A percentile compares a stretch with the other conserved stretches of the same genome.
Conservation (phyloP, 2,888 invertebrate species). For the Torymus auratus region DNA sequence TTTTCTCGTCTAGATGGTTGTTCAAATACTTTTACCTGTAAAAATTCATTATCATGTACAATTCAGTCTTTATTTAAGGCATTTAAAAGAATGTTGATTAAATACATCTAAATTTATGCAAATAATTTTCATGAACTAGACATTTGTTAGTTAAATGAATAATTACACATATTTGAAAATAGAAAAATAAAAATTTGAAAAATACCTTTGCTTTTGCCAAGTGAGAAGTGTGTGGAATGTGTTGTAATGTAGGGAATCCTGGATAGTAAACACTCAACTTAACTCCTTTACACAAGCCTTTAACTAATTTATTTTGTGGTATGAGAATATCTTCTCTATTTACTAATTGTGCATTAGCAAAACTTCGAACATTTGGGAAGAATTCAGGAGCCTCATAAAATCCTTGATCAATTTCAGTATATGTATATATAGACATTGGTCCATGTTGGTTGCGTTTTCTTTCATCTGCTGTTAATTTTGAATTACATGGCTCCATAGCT, state of each 20-base stretch:
- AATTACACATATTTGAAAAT: conserved; percentile 12
- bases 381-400: conserved; percentile 80
- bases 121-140: too few species aligned
- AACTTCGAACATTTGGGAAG: conserved; percentile 80
- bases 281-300: conserved; percentile 85
- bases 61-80: too few species aligned
- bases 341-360: conserved; percentile 79
- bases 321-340: conserved; percentile 81
- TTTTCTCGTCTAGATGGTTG: conserved; percentile 88
- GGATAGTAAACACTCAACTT: conserved; percentile 85
- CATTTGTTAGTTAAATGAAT: not conserved
- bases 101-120: too few species aligned
- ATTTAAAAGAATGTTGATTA: too few species aligned
- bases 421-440: conserved; percentile 89
- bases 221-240: conserved; percentile 86
- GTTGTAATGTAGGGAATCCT: conserved; percentile 95
- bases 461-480: conserved; percentile 84
- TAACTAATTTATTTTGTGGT: conserved; percentile 79
- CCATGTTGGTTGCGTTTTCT: conserved; percentile 88
- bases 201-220: conserved; percentile 73
- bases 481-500: conserved; percentile 86
- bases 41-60: not conserved
- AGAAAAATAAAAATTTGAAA: conserved; percentile 24
- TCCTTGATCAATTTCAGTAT: conserved; percentile 81
- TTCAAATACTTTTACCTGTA: conserved; percentile 93